Conservation (phyloP, 2,888 invertebrate genomes). For the Torymus tubicola region DNA sequence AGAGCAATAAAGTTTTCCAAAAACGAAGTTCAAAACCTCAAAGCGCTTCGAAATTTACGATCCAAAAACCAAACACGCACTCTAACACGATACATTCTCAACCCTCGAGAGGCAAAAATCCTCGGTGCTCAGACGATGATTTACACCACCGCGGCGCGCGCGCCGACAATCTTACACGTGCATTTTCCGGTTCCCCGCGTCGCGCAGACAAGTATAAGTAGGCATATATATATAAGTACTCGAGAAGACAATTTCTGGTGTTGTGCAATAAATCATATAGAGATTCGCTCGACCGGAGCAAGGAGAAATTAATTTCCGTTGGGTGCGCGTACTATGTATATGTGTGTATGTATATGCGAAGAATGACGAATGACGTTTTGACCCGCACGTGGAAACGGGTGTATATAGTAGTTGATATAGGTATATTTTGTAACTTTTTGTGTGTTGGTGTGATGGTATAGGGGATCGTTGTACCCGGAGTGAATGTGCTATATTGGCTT, state of each 20-base stretch:
- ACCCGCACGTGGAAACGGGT: not conserved
- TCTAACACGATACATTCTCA: not conserved
- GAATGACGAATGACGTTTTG: conserved; percentile 9
- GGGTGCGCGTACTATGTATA: not conserved
- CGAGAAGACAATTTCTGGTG: not conserved
- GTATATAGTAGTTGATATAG: too few species aligned
- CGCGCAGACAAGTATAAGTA: not conserved
- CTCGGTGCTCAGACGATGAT: too few species aligned
- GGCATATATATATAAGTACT: not conserved
- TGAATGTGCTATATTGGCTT: too few species aligned
- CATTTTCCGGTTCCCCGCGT: not conserved
- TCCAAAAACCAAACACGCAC: not conserved
- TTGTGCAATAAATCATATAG: not conserved
- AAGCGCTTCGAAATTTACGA: not conserved
- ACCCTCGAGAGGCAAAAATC: not conserved
- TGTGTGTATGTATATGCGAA: not conserved
- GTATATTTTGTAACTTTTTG: too few species aligned
- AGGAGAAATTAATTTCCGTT: conserved; percentile 12
- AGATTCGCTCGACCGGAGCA: not conserved
- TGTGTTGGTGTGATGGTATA: too few species aligned
- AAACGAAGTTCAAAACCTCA: not conserved
- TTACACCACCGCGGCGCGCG: not conserved
- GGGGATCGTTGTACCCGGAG: too few species aligned
- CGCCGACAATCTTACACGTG: not conserved
- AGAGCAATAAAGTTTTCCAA: not conserved